Evolutionary conservation across 2,888 invertebrate genomes (phyloP).

Genomic region (Rhimphoctona megacephalus): DNA sequence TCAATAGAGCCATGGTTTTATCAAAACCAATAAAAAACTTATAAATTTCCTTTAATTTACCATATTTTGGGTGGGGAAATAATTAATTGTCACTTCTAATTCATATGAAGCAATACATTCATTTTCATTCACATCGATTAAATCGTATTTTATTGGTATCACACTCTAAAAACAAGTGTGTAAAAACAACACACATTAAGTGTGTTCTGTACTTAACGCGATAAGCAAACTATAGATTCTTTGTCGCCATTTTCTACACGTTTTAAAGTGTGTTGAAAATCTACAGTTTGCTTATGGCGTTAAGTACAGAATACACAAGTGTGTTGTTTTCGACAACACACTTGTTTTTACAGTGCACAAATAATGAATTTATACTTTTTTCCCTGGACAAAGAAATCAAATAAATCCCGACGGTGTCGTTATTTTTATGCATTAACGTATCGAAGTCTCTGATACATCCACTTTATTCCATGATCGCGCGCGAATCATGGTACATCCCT

Average conservation of each 20-base stretch:
- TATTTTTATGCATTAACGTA: not conserved
- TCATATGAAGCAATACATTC: not conserved
- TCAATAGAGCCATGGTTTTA: not conserved
- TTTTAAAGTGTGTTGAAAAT: too few relatives aligned
- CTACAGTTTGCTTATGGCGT: too few relatives aligned
- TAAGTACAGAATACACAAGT: too few relatives aligned
- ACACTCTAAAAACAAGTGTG: too few relatives aligned
- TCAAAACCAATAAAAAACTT: not conserved
- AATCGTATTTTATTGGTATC: not conserved
- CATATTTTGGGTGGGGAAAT: not conserved
- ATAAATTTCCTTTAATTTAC: not conserved
- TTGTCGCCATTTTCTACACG: too few relatives aligned
- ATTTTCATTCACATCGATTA: not conserved
- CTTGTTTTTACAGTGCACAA: too few relatives aligned
- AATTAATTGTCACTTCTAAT: not conserved
- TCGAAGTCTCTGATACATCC: constrained; percentile 9
- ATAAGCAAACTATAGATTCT: too few relatives aligned
- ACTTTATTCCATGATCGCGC: constrained; percentile 21
- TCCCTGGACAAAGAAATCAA: not conserved
- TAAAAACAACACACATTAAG: too few relatives aligned
- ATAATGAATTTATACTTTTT: too few relatives aligned
- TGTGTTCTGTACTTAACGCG: too few relatives aligned
- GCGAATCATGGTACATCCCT: not conserved
- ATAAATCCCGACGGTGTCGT: not conserved
- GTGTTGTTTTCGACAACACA: too few relatives aligned